Percentiles rank a stretch among this genome's conserved stretches.
Conservation (phyloP, 2,888 invertebrate genomes). For the Drosophila prostipennis region DNA sequence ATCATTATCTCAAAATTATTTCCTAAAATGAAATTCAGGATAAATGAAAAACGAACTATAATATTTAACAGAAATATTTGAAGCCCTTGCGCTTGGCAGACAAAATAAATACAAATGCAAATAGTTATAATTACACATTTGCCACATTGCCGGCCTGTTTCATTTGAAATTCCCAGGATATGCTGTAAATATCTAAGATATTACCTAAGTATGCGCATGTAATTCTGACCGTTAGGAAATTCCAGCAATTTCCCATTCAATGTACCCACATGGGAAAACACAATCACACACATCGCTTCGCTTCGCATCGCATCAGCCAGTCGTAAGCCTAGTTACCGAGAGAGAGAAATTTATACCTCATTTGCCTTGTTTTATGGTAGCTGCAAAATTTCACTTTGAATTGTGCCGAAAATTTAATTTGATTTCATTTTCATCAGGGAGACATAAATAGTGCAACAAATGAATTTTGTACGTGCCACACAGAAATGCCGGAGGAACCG, state of each 20-base stretch:
- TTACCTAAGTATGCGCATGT: constrained; percentile 16
- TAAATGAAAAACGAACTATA: too few species aligned
- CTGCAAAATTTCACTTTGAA: constrained; percentile 66
- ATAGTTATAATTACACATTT: constrained; percentile 2
- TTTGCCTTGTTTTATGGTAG: constrained; percentile 34
- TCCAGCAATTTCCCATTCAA: constrained; percentile 26
- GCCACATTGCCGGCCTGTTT: not conserved
- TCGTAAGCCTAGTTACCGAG: constrained; percentile 7
- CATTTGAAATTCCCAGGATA: constrained; percentile 11
- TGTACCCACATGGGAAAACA: constrained; percentile 18
- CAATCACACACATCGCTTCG: not conserved
- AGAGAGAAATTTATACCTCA: constrained; percentile 44
- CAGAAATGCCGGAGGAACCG: constrained; percentile 61
- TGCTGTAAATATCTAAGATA: constrained; percentile 4
- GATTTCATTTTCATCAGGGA: constrained; percentile 75
- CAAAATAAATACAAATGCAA: not conserved
- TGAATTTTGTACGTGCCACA: constrained; percentile 75
- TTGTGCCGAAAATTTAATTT: constrained; percentile 76
- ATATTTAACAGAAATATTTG: too few species aligned
- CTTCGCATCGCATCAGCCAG: not conserved
- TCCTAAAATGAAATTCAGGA: too few species aligned
- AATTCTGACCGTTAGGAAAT: constrained; percentile 18
- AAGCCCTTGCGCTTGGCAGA: not conserved
- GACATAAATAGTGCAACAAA: constrained; percentile 75
- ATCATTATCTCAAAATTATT: too few species aligned